A percentile compares a stretch with the other conserved stretches of the same genome.
Conservation (phyloP, 1,140 invertebrate genomes). For the Meloidogyne exigua region DNA sequence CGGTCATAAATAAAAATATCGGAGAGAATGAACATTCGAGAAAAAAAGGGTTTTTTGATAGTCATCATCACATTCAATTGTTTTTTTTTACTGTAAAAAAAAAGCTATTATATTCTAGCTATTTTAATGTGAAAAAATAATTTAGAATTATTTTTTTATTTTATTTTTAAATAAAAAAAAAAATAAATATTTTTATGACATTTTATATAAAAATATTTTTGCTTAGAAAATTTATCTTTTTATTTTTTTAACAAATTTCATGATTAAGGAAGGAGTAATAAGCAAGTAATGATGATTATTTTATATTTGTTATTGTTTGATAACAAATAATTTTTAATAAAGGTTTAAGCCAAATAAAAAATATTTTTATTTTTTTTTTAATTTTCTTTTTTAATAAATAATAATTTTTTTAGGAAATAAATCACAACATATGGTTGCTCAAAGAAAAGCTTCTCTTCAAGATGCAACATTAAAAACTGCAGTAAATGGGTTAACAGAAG, state of each 20-base stretch:
- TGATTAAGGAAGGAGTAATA: too few relatives aligned
- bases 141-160: too few relatives aligned
- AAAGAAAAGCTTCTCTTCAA: background rate
- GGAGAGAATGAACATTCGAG: background rate
- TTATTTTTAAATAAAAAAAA: too few relatives aligned
- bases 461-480: background rate
- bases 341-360: too few relatives aligned
- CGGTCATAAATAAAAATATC: background rate
- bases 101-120: background rate
- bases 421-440: background rate
- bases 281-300: too few relatives aligned
- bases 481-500: background rate
- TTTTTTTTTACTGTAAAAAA: background rate
- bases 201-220: too few relatives aligned
- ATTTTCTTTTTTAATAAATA: background rate
- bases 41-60: background rate
- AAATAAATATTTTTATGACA: too few relatives aligned
- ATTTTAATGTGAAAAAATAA: too few relatives aligned
- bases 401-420: background rate
- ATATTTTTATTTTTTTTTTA: constrained; percentile 7
- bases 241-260: constrained; percentile 1
- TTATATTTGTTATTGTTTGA: too few relatives aligned
- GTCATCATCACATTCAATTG: background rate
- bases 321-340: too few relatives aligned
- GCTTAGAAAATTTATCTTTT: too few relatives aligned